Conservation (phyloP, 2,888 invertebrate genomes). For the Latheticus oryzae region DNA sequence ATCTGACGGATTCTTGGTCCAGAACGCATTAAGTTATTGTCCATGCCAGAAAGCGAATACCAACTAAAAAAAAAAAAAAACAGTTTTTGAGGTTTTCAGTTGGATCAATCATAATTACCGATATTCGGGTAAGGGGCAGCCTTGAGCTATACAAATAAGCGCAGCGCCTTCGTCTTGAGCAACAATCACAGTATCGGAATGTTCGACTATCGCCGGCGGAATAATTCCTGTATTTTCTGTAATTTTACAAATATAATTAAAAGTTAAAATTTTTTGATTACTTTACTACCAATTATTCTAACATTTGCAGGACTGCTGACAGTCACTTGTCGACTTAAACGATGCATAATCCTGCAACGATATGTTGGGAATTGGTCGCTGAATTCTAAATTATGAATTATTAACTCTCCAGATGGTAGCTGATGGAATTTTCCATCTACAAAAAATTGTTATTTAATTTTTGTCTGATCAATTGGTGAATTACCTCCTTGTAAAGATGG, state of each 20-base stretch:
- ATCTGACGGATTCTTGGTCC: conserved; percentile 75
- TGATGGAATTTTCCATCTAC: conserved; percentile 82
- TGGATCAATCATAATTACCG: no score
- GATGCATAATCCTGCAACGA: conserved; percentile 79
- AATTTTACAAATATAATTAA: no score
- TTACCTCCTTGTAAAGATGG: conserved; percentile 81
- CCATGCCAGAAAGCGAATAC: conserved; percentile 76
- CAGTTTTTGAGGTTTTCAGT: not conserved
- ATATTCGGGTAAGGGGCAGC: conserved; percentile 82
- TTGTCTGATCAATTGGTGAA: conserved; percentile 48
- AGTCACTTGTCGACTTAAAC: conserved; percentile 77
- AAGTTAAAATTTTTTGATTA: no score
- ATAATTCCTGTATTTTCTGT: conserved; percentile 79
- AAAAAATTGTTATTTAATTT: conserved; percentile 55
- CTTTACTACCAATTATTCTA: conserved; percentile 73
- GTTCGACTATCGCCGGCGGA: conserved; percentile 78
- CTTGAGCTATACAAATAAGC: conserved; percentile 82
- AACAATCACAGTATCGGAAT: conserved; percentile 76
- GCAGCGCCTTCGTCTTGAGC: conserved; percentile 81
- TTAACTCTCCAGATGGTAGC: conserved; percentile 78
- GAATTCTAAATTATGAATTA: conserved; percentile 80
- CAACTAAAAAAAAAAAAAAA: conserved; percentile 67
- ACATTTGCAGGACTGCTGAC: conserved; percentile 77
- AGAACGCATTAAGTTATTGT: conserved; percentile 73
- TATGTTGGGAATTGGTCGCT: conserved; percentile 79